Percentiles rank a stretch among this genome's conserved stretches.
These are phyloP conservation scores for Arenaria interpres DNA, from an alignment of 2,113 vertebrate genomes.

Conservation along the genomic window DNA sequence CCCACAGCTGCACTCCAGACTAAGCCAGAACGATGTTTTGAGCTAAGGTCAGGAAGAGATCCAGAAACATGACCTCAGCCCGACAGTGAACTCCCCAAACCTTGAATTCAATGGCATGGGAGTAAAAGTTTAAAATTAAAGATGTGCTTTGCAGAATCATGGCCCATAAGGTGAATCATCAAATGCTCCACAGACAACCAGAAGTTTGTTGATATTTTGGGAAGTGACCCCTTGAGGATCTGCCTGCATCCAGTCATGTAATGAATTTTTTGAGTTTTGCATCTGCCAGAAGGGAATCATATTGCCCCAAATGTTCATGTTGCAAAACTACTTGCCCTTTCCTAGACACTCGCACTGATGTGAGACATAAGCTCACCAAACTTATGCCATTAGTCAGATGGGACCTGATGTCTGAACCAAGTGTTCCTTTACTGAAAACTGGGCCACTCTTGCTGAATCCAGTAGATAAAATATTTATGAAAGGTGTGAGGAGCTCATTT, in stretches of 20 bases:
- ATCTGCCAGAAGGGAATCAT: not conserved
- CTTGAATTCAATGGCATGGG: not conserved
- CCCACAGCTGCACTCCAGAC: not conserved
- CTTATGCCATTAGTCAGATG: not conserved
- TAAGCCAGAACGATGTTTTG: not conserved
- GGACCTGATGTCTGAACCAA: not conserved
- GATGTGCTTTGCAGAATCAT: not conserved
- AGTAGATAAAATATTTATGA: conserved; percentile 49
- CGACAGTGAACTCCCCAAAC: not conserved
- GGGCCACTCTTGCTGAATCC: not conserved
- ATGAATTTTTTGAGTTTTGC: not conserved
- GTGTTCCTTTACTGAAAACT: not conserved
- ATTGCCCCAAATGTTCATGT: not conserved
- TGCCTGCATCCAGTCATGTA: not conserved
- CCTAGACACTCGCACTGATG: not conserved
- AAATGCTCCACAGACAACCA: not conserved
- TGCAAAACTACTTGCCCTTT: not conserved
- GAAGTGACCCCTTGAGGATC: not conserved
- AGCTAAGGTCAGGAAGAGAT: not conserved
- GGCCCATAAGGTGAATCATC: not conserved
- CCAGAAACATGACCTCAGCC: not conserved
- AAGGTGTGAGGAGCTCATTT: conserved; percentile 36
- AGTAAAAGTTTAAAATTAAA: not conserved
- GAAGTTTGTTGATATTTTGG: not conserved
- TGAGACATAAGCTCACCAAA: not conserved